Evolutionary conservation across 2,888 invertebrate genomes (phyloP).

Genomic region (Ichneumoninae sp.): DNA sequence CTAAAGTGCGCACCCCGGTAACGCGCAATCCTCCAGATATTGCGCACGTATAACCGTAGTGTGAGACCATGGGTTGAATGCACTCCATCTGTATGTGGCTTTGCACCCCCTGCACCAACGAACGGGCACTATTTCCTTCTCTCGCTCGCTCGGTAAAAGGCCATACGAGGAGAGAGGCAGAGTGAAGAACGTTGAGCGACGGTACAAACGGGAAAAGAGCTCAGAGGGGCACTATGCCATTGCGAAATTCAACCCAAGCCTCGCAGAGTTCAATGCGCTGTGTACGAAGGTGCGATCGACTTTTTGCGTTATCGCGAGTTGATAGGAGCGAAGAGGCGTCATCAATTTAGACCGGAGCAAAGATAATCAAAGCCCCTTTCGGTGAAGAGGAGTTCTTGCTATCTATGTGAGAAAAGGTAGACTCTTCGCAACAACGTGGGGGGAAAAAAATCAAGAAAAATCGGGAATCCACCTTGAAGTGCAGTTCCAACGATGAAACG

Average conservation of each 20-base stretch:
- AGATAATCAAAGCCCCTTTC: background rate
- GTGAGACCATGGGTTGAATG: slow-evolving; percentile 62
- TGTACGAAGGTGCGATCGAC: slow-evolving; percentile 1
- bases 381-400: background rate
- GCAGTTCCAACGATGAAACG: no score
- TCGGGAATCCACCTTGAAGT: no score
- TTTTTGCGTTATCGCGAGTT: background rate
- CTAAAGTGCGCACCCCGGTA: slow-evolving; percentile 46
- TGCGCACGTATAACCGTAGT: slow-evolving; percentile 67
- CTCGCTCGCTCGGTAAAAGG: slow-evolving; percentile 52
- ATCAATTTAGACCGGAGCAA: background rate
- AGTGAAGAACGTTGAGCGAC: slow-evolving; percentile 39
- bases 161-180: slow-evolving; percentile 38
- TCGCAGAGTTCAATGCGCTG: background rate
- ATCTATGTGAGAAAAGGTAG: background rate
- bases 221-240: slow-evolving; percentile 66
- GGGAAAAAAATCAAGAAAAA: background rate
- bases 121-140: background rate
- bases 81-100: slow-evolving; percentile 61
- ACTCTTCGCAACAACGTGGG: background rate
- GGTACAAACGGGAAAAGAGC: slow-evolving; percentile 43
- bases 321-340: background rate
- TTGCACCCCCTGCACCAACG: slow-evolving; percentile 52
- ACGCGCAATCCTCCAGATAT: slow-evolving; percentile 78
- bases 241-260: slow-evolving; percentile 30